Conservation (phyloP, 2,888 invertebrate genomes). For the Lutraria lutraria region DNA sequence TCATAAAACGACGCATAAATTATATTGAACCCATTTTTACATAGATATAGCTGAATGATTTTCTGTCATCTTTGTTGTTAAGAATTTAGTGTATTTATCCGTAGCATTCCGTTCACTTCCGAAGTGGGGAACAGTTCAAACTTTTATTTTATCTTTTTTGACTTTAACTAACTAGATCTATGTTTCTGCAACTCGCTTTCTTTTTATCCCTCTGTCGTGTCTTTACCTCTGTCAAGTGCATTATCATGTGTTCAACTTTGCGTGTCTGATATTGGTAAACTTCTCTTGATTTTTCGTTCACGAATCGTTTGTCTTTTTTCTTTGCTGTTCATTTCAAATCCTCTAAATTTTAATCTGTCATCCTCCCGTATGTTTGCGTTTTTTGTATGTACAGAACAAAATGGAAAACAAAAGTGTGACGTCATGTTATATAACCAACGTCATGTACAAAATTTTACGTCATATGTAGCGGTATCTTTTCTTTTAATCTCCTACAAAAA, state of each 20-base stretch:
- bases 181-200: slow-evolving; percentile 10
- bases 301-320: slow-evolving; percentile 32
- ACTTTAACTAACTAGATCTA: slow-evolving; percentile 9
- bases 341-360: slow-evolving; percentile 36
- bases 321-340: slow-evolving; percentile 30
- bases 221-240: slow-evolving; percentile 25
- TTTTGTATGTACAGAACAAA: slow-evolving; percentile 30
- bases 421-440: slow-evolving; percentile 38
- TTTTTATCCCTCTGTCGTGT: slow-evolving; percentile 1
- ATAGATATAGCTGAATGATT: neutral
- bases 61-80: neutral
- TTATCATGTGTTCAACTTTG: slow-evolving; percentile 18
- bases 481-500: slow-evolving; percentile 18
- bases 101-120: neutral
- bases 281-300: slow-evolving; percentile 34
- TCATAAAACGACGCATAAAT: no score
- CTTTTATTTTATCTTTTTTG: neutral
- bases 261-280: slow-evolving; percentile 57
- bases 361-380: slow-evolving; percentile 35
- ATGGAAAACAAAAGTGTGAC: slow-evolving; percentile 29
- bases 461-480: slow-evolving; percentile 34
- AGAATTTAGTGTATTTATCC: neutral
- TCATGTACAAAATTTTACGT: slow-evolving; percentile 34
- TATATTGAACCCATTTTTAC: no score
- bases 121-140: neutral